Percentiles rank a stretch among this genome's conserved stretches.
Conservation (phyloP, 2,113 vertebrate genomes). For the Apeltes quadracus region DNA sequence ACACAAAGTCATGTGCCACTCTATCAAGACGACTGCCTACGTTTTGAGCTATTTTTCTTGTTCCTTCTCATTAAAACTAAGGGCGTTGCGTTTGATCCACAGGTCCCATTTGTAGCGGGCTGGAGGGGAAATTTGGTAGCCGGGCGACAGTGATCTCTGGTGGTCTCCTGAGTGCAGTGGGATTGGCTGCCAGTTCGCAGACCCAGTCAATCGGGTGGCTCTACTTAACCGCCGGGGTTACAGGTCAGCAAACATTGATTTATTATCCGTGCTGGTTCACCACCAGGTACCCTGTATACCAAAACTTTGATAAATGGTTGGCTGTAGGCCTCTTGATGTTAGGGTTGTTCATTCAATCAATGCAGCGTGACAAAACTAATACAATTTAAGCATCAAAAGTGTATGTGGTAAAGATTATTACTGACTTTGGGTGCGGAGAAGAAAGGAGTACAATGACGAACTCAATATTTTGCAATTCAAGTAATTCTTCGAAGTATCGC, state of each 20-base stretch:
- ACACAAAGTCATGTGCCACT: constrained; percentile 17
- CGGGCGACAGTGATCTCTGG: constrained; percentile 87
- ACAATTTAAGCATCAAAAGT: too few species aligned
- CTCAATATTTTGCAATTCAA: too few species aligned
- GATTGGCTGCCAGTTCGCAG: constrained; percentile 90
- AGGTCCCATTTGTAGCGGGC: constrained; percentile 92
- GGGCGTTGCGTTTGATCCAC: constrained; percentile 49
- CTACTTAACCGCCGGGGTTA: constrained; percentile 88
- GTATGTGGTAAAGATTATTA: too few species aligned
- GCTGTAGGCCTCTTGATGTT: too few species aligned
- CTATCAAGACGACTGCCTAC: neutral
- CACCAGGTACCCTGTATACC: too few species aligned
- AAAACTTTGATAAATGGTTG: too few species aligned
- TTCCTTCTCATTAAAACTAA: constrained; percentile 39
- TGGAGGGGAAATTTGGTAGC: constrained; percentile 89
- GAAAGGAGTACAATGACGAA: too few species aligned
- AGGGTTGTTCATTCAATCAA: neutral
- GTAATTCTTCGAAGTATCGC: too few species aligned
- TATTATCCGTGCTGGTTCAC: neutral
- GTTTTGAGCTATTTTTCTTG: neutral
- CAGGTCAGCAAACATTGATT: constrained; percentile 80
- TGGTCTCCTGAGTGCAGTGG: constrained; percentile 87
- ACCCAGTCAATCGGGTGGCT: constrained; percentile 85
- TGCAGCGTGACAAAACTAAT: too few species aligned
- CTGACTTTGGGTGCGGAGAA: neutral